These are phyloP conservation scores for Epizoanthus fatuus DNA, from an alignment of 92 coral and sea anemone species.

Conservation along the genomic window DNA sequence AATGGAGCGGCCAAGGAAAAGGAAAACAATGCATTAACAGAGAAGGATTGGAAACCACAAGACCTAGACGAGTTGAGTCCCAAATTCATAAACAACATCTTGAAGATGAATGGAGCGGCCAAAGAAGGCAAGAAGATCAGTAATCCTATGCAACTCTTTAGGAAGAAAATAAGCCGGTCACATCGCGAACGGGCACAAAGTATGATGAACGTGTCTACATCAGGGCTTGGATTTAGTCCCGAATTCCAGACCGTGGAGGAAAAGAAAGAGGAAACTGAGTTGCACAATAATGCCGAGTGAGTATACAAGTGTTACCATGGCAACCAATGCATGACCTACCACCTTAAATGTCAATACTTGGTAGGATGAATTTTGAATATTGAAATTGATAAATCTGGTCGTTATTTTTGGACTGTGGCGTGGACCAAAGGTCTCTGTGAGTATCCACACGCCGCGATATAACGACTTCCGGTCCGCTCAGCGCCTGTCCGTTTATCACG, in stretches of 20 bases:
- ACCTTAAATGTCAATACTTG: no score
- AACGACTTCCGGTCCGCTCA: no score
- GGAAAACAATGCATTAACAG: not conserved
- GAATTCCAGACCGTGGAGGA: not conserved
- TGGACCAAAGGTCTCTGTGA: no score
- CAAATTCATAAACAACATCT: constrained; percentile 9
- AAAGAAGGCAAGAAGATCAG: constrained; percentile 5
- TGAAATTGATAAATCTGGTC: no score
- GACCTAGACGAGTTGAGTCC: constrained; percentile 3
- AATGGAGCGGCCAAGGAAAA: not conserved
- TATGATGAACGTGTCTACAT: not conserved
- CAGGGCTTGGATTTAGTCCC: not conserved
- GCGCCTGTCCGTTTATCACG: no score
- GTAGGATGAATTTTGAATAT: no score
- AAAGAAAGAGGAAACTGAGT: no score
- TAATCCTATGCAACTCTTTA: not conserved
- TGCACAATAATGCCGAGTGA: no score
- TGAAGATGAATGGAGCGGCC: constrained; percentile 7
- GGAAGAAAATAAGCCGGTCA: constrained; percentile 20
- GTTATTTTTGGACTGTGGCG: no score
- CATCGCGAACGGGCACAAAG: constrained; percentile 29
- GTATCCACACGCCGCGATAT: no score
- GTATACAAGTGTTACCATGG: no score
- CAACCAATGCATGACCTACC: no score
- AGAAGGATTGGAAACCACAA: constrained; percentile 18